Base-by-base conservation (phyloP, 2,888 invertebrate species). In the Microplitis deprimator region DNA sequence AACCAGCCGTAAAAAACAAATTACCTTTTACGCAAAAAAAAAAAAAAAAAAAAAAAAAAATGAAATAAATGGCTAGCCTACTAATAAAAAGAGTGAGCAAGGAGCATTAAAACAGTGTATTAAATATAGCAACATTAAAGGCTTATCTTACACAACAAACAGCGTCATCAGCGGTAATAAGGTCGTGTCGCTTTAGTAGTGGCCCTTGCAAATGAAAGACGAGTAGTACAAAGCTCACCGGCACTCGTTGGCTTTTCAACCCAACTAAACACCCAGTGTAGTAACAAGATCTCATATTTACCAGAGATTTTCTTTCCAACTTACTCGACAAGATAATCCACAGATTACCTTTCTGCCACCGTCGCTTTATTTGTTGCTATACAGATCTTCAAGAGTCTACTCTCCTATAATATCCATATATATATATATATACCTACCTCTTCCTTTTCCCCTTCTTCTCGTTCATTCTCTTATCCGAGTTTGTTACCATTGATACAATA, bases 311-410 rank as follows among this genome's bases (percentile, higher is more conserved):
- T 69, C 16, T 68, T 8, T 74, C 73, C 40, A 68, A 64, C 40
- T 38, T 17, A 41, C 59, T 68, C 7, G 74, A 61, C 69, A 59
- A 74, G 69, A 64, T 74, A 77, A 77, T 77, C 74, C 77, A 64
- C 41, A 59, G 70, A 77, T 77, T 69, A 68, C 69, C 65, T 75
- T 59, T 17, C 59, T 64, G 29, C 68, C 16, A 29, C 62, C 73
- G 20, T 65, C 29, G 29, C 38, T 29, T 65, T 65, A 65, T 65
- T 65, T 65, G 65, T 38, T 29, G 17, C 50, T 39, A 65, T 39
- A 65, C n/a, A 71, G 71, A 76, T 76, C 76, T 76, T 71, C 65
- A 71, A 76, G 70, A 65, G 71, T 40, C n/a, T 70, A 29, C 64
- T 69, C 76, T 69, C 10, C 8, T 50, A 8, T 50, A 29, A 29